Evolutionary conservation across 2,888 invertebrate genomes (phyloP), one percentile per base, ranked within the genome.

Genomic region (Nudaria mundana): DNA sequence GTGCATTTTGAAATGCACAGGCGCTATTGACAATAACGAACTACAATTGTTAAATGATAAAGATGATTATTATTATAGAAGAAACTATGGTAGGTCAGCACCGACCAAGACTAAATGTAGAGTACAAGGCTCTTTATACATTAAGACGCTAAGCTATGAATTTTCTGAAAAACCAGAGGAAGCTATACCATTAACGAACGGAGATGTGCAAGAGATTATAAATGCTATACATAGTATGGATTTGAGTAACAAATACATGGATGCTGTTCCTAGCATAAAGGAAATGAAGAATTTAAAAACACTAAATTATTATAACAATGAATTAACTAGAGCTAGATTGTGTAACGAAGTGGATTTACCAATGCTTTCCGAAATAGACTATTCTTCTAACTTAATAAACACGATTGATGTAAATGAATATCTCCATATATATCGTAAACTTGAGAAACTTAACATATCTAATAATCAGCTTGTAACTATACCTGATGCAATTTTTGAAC

Each of bases 331-430:
- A 2, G 81, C 75, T 6, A 55, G 52, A 29, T 44, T 83, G 5
- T 65, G 52, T 2, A 78, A 75, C 29, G 0, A 0, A 2, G 1
- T 48, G 1, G 42, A 65, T 8, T 43, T 79, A 0, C 25, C 20
- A 0, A 30, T 30, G 2, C 47, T 83, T 14, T 37, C 15, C 14
- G 59, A 64, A 38, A 52, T 83, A 20, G 69, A 83, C 56, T 61
- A 73, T 6, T 83, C 83, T 1, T 49, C 71, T 37, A 83, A 83
- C 37, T 48, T 15, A 2, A 78, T 83, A 8, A 55, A 30, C 22
- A 37, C 48, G 12, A 64, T 81, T n/a, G 32, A 43, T 30, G 37
- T 60, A 1, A 25, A 50, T 1, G 28, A 44, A 8, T 16, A 39
- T 1, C 32, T 53, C 10, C 29, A 52, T 13, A 23, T 36, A 2